Conservation (phyloP, 2,113 vertebrate species). For the Rhinogobius similis region DNA sequence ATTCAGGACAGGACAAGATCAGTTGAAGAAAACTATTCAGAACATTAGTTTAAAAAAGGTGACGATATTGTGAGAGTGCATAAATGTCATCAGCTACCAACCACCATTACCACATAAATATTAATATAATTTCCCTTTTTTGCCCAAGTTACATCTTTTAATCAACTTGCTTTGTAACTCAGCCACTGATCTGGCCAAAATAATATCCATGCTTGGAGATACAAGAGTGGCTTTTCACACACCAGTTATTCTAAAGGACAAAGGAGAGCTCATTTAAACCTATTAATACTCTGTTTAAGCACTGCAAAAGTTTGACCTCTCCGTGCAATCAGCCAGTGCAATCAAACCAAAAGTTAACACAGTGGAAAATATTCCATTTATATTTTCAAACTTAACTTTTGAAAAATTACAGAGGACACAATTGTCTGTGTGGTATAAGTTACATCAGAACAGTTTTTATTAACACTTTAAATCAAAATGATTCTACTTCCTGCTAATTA, state of each 20-base stretch:
- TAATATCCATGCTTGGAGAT: conserved; percentile 3
- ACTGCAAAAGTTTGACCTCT: conserved; percentile 9
- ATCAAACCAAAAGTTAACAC: conserved; percentile 3
- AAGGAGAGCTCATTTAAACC: conserved; percentile 4
- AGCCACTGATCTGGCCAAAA: background rate
- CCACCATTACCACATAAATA: background rate
- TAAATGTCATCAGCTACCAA: background rate
- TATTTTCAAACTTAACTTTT: background rate
- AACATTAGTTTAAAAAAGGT: background rate
- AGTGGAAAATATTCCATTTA: background rate
- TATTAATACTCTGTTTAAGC: conserved; percentile 6
- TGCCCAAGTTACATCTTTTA: conserved; percentile 6
- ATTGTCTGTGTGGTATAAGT: background rate
- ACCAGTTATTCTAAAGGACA: conserved; percentile 10
- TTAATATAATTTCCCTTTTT: background rate
- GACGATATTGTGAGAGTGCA: background rate
- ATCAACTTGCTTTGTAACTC: conserved; percentile 8
- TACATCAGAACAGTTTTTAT: background rate
- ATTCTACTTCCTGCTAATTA: too few relatives aligned
- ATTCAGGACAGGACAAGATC: conserved; percentile 28
- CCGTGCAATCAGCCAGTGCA: background rate
- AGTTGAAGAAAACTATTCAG: conserved; percentile 14
- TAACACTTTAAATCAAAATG: too few relatives aligned
- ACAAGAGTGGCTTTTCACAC: conserved; percentile 9
- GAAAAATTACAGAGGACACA: background rate